These are phyloP conservation scores for Melinopterus prodromus DNA, from an alignment of 2,888 invertebrate species.

Conservation along the genomic window DNA sequence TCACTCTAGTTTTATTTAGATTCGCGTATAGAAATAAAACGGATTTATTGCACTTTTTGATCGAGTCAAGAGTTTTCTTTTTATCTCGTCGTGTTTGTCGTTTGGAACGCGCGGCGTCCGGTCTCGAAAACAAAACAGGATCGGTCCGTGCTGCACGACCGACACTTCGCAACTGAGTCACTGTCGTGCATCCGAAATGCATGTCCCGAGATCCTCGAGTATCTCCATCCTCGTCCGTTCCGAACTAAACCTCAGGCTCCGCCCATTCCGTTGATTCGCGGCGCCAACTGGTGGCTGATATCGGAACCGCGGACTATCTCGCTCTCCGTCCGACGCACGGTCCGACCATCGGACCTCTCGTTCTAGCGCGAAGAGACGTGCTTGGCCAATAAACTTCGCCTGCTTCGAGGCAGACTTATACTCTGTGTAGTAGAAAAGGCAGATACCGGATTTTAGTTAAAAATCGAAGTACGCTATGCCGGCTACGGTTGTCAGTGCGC, in stretches of 20 bases:
- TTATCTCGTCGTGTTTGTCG: constrained; percentile 51
- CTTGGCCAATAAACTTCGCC: constrained; percentile 36
- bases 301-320: constrained; percentile 48
- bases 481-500: constrained; percentile 49
- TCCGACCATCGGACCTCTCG: constrained; percentile 34
- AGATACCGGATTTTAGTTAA: constrained; percentile 60
- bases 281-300: constrained; percentile 55
- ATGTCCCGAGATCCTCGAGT: background rate
- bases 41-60: constrained; percentile 35
- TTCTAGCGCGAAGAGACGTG: constrained; percentile 38
- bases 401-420: constrained; percentile 30
- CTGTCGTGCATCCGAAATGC: background rate
- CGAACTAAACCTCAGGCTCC: constrained; percentile 64
- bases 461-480: constrained; percentile 58
- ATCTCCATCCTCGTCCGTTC: background rate
- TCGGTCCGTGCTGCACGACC: constrained; percentile 6
- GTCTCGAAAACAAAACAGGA: background rate
- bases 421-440: constrained; percentile 50
- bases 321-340: constrained; percentile 61
- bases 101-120: constrained; percentile 53
- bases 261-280: constrained; percentile 66
- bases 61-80: background rate
- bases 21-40: too few species aligned
- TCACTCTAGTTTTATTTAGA: constrained; percentile 40
- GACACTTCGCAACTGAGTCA: constrained; percentile 38